Conservation (phyloP, 2,888 invertebrate genomes). For the Xestia xanthographa region DNA sequence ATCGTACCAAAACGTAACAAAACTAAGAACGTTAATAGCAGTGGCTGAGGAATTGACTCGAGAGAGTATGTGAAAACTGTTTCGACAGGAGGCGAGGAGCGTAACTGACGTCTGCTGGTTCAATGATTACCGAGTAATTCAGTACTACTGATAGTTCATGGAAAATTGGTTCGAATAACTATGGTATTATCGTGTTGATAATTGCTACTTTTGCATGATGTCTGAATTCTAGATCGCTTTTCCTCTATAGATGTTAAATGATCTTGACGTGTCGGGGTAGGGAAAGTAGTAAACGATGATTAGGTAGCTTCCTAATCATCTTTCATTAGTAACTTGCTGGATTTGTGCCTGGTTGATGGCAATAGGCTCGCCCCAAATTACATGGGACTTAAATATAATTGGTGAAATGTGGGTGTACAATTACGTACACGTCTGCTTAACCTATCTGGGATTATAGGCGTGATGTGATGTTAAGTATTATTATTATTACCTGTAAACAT, state of each 20-base stretch:
- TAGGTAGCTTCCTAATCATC: not conserved
- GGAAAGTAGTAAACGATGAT: not conserved
- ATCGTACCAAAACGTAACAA: too few relatives aligned
- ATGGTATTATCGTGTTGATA: not conserved
- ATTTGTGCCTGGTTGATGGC: too few relatives aligned
- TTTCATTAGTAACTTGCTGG: not conserved
- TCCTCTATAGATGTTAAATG: not conserved
- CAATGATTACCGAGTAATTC: conserved; percentile 49
- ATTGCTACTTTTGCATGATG: not conserved
- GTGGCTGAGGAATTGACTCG: conserved; percentile 63
- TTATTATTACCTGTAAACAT: too few relatives aligned
- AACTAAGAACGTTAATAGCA: conserved; percentile 3
- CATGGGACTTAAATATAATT: too few relatives aligned
- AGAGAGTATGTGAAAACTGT: conserved; percentile 70
- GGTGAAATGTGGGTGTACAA: too few relatives aligned
- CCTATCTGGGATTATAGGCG: too few relatives aligned
- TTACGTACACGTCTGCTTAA: too few relatives aligned
- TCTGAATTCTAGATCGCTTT: not conserved
- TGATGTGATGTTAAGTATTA: too few relatives aligned
- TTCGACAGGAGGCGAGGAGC: conserved; percentile 67
- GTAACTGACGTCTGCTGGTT: conserved; percentile 64
- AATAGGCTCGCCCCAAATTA: too few relatives aligned
- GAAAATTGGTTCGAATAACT: not conserved
- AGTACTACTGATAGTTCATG: conserved; percentile 1
- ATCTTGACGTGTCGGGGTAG: not conserved